These are phyloP conservation scores for Rhopalosiphum nymphaeae DNA, from an alignment of 2,888 invertebrate genomes.

Conservation along the genomic window DNA sequence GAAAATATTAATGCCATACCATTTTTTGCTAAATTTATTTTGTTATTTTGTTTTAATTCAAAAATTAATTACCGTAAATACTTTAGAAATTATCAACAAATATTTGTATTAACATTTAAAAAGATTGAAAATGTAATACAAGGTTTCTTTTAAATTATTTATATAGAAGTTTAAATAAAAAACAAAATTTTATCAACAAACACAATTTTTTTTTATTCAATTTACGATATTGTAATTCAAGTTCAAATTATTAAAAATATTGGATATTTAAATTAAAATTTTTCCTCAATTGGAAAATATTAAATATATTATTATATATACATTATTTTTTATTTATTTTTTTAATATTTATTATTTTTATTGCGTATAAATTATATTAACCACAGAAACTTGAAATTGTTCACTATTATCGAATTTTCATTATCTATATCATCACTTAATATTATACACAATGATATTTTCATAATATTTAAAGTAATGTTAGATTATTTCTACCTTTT, in stretches of 20 bases:
- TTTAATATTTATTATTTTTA: neutral
- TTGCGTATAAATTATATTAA: neutral
- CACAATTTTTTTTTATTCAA: neutral
- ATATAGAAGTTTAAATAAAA: too few species aligned
- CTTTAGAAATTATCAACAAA: too few species aligned
- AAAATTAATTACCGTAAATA: too few species aligned
- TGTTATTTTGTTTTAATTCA: too few species aligned
- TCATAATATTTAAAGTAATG: neutral
- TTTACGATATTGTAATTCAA: neutral
- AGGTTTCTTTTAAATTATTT: too few species aligned
- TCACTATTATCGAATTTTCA: neutral
- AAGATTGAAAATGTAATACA: too few species aligned
- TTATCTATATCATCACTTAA: neutral
- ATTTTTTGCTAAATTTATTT: too few species aligned
- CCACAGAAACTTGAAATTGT: neutral
- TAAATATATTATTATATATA: too few species aligned
- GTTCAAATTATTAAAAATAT: neutral
- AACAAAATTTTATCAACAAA: too few species aligned
- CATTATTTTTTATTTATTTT: too few species aligned
- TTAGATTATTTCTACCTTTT: neutral
- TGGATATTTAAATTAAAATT: neutral
- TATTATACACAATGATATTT: neutral
- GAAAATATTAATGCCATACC: too few species aligned
- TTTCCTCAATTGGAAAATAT: neutral
- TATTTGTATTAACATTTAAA: too few species aligned